Percentiles rank a stretch among this genome's conserved stretches.
Conservation (phyloP, 2,113 vertebrate genomes). For the Gavia stellata region DNA sequence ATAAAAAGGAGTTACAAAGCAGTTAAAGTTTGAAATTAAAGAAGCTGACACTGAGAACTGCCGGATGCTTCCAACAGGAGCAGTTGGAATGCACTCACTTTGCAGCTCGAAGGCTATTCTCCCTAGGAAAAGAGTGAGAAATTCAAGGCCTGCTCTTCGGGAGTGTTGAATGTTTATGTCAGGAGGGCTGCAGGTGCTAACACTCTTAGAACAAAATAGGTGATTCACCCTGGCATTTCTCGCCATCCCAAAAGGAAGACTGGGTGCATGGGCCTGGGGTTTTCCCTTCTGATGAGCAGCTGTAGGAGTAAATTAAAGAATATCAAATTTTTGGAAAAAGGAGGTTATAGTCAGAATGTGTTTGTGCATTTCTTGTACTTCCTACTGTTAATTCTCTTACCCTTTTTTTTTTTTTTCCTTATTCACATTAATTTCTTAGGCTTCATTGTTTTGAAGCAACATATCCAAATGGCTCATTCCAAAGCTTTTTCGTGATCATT, state of each 20-base stretch:
- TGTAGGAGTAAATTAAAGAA: neutral
- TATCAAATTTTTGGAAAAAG: neutral
- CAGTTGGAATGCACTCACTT: neutral
- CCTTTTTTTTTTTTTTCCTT: neutral
- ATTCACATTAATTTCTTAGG: neutral
- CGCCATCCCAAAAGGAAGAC: neutral
- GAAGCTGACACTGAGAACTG: neutral
- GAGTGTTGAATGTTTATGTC: neutral
- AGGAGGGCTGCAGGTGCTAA: neutral
- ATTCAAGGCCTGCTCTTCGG: neutral
- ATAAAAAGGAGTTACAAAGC: neutral
- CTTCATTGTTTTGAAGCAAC: neutral
- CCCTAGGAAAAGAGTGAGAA: neutral
- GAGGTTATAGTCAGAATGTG: neutral
- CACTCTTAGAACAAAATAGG: neutral
- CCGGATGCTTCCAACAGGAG: neutral
- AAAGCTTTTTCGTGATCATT: neutral
- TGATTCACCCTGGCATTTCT: neutral
- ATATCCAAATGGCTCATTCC: neutral
- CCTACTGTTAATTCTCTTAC: neutral
- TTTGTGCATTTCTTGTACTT: neutral
- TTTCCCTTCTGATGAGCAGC: neutral
- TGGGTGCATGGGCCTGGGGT: neutral
- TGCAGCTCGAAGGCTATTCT: neutral
- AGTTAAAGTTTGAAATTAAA: neutral